Percentiles rank a stretch among this genome's conserved stretches.
Conservation (phyloP, 92 coral and sea anemone genomes). For the Palythoa caribaeorum region DNA sequence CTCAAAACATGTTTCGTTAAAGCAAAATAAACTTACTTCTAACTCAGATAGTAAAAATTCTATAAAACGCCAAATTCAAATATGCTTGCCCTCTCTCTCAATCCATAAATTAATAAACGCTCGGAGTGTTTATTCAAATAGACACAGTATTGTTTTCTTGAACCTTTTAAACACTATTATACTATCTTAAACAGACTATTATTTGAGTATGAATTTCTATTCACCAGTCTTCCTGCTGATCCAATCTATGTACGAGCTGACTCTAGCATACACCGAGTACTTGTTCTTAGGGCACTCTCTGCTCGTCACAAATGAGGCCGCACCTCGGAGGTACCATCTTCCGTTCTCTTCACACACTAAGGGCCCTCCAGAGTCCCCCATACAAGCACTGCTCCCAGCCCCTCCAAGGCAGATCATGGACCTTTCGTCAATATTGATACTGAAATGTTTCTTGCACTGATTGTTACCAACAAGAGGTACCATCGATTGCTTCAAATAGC, state of each 20-base stretch:
- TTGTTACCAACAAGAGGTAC: constrained; percentile 1
- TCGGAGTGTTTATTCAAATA: too few relatives aligned
- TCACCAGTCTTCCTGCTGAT: neutral
- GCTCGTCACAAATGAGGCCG: constrained; percentile 8
- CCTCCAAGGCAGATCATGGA: constrained; percentile 33
- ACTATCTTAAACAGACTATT: too few relatives aligned
- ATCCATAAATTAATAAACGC: too few relatives aligned
- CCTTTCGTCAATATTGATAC: neutral
- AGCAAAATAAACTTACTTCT: too few relatives aligned
- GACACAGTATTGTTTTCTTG: too few relatives aligned
- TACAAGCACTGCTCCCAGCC: constrained; percentile 26
- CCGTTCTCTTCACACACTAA: constrained; percentile 23
- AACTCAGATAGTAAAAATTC: too few relatives aligned
- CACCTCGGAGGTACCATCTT: constrained; percentile 16
- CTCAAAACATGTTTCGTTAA: too few relatives aligned
- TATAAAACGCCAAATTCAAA: too few relatives aligned
- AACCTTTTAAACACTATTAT: too few relatives aligned
- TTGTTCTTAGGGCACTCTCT: constrained; percentile 1
- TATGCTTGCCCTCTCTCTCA: too few relatives aligned
- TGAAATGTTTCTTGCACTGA: neutral
- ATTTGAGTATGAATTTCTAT: too few relatives aligned
- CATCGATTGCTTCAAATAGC: constrained; percentile 1
- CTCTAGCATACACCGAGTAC: constrained; percentile 35
- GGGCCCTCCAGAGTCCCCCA: constrained; percentile 29
- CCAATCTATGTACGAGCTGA: constrained; percentile 31